A percentile compares a stretch with the other conserved stretches of the same genome.
phyloP scores from a whole-genome alignment of 2,797 vertebrate species.

The Gambusia yucatana region DNA sequence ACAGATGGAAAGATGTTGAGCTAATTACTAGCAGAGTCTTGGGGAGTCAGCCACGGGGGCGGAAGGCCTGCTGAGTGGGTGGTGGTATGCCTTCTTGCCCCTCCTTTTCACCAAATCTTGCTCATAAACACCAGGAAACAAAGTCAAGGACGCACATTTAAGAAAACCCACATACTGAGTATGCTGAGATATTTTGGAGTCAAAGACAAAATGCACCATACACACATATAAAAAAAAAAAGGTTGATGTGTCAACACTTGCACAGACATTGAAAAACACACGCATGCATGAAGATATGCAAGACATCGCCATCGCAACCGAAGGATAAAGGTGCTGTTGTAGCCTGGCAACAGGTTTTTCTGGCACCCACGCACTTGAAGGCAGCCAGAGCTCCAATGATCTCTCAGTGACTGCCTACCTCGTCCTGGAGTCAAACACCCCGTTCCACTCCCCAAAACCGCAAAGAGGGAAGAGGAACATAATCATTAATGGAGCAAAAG shows the following conservation, averaged over 20 bases:
- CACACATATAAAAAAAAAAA: constrained; percentile 18
- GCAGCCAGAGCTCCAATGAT: constrained; percentile 67
- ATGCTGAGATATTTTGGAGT: not conserved
- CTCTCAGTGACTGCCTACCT: constrained; percentile 70
- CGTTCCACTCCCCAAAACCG: constrained; percentile 63
- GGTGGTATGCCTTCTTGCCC: constrained; percentile 64
- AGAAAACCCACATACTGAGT: not conserved
- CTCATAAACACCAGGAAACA: constrained; percentile 40
- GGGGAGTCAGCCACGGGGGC: constrained; percentile 79
- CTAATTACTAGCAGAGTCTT: constrained; percentile 80
- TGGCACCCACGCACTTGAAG: constrained; percentile 75
- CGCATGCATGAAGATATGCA: constrained; percentile 46
- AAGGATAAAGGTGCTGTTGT: constrained; percentile 79
- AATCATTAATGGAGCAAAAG: constrained; percentile 62
- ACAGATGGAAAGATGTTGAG: constrained; percentile 81
- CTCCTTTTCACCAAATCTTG: constrained; percentile 47
- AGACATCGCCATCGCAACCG: constrained; percentile 77
- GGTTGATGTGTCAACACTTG: constrained; percentile 23
- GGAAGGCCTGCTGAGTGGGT: constrained; percentile 77
- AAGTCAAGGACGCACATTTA: constrained; percentile 16
- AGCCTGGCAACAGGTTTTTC: constrained; percentile 83
- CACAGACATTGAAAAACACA: constrained; percentile 15
- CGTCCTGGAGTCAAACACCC: constrained; percentile 73
- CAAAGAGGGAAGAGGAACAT: constrained; percentile 43
- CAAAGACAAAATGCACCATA: constrained; percentile 7